A percentile compares a stretch with the other conserved stretches of the same genome.
phyloP scores from a whole-genome alignment of 2,113 vertebrate genomes.

The Trematomus loennbergii region DNA sequence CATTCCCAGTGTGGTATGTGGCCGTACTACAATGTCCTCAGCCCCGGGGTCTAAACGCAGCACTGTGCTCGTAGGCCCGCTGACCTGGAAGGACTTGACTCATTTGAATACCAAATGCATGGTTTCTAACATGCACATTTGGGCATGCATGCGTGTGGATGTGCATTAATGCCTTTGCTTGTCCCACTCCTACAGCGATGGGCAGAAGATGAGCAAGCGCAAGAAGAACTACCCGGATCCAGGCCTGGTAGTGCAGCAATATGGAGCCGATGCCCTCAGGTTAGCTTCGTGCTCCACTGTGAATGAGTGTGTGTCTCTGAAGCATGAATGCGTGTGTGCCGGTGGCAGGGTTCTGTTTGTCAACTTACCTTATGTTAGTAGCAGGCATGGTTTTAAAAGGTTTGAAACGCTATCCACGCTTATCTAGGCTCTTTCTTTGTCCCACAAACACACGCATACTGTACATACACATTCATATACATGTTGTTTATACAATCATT shows the following conservation, averaged over 20 bases:
- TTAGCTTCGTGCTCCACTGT: constrained; percentile 73
- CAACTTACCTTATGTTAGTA: constrained; percentile 45
- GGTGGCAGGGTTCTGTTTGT: constrained; percentile 29
- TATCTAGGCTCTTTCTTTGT: constrained; percentile 12
- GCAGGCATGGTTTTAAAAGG: constrained; percentile 38
- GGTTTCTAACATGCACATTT: constrained; percentile 62
- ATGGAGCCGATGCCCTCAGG: constrained; percentile 97
- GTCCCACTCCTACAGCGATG: constrained; percentile 87
- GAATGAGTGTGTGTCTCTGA: constrained; percentile 39
- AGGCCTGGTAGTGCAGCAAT: constrained; percentile 87
- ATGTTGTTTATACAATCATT: background rate
- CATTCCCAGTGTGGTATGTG: constrained; percentile 32
- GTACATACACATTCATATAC: constrained; percentile 24
- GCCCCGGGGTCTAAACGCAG: constrained; percentile 60
- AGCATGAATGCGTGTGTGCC: constrained; percentile 38
- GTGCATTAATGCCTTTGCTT: constrained; percentile 65
- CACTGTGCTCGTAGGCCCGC: constrained; percentile 57
- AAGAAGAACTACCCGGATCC: constrained; percentile 99
- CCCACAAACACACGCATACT: constrained; percentile 29
- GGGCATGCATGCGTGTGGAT: constrained; percentile 52
- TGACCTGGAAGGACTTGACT: constrained; percentile 80
- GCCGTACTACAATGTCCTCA: constrained; percentile 49
- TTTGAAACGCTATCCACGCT: constrained; percentile 24
- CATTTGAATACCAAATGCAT: constrained; percentile 72
- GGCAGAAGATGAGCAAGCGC: constrained; percentile 99